A percentile compares a stretch with the other conserved stretches of the same genome.
phyloP scores from a whole-genome alignment of 2,113 vertebrate species.

The Burhinus bistriatus region DNA sequence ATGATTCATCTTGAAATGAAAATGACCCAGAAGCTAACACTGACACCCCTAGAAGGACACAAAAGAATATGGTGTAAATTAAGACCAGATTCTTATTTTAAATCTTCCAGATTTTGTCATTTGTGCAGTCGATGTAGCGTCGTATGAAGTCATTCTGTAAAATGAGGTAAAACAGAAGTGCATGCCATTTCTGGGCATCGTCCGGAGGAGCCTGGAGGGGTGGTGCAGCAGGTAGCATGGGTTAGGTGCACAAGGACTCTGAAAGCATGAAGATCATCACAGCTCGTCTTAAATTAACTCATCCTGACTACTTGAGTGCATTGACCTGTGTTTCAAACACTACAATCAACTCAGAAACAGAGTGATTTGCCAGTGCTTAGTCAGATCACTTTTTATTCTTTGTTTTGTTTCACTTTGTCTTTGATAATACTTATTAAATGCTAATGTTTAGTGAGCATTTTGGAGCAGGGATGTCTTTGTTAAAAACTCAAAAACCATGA shows the following conservation, averaged over 20 bases:
- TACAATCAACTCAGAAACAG: background rate
- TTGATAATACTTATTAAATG: background rate
- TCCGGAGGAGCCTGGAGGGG: background rate
- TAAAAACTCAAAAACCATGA: background rate
- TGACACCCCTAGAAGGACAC: background rate
- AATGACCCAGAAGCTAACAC: background rate
- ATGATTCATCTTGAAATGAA: background rate
- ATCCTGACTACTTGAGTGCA: background rate
- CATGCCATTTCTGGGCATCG: fast-evolving
- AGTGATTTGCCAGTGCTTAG: background rate
- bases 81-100: background rate
- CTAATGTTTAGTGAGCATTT: background rate
- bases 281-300: background rate
- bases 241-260: background rate
- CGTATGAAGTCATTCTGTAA: background rate
- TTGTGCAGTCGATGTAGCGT: background rate
- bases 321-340: background rate
- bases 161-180: background rate
- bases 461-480: background rate
- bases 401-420: background rate
- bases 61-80: background rate
- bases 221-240: background rate
- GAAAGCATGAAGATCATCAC: background rate
- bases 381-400: background rate
- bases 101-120: background rate